Percentiles rank a stretch among this genome's conserved stretches.
phyloP scores from a whole-genome alignment of 2,797 vertebrate species.

The Pachyuromys duprasi region DNA sequence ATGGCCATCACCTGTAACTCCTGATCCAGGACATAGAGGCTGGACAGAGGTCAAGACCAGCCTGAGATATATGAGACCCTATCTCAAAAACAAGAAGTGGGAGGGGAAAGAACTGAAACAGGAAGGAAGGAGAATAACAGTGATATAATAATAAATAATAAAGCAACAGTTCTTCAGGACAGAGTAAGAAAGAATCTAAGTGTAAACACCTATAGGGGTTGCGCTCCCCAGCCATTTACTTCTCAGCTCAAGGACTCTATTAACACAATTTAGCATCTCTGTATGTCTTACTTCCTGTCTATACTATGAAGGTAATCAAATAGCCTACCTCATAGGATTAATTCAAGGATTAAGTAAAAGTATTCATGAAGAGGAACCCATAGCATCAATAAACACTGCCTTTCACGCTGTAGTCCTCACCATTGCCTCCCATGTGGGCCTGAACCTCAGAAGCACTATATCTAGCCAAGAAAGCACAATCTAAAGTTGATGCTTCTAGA shows the following conservation, averaged over 20 bases:
- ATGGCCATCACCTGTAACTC: background rate
- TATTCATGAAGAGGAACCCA: background rate
- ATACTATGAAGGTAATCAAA: background rate
- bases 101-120: background rate
- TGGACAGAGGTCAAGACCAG: background rate
- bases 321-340: background rate
- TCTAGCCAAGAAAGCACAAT: background rate
- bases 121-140: background rate
- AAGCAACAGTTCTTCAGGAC: background rate
- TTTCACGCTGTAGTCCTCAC: background rate
- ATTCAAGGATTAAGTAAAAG: background rate
- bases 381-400: background rate
- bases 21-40: background rate
- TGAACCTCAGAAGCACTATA: background rate
- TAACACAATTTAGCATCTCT: background rate
- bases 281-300: background rate
- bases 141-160: background rate
- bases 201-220: no score
- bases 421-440: background rate
- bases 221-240: background rate
- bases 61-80: background rate
- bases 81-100: background rate
- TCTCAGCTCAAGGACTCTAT: no score
- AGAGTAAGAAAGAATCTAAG: accelerated
- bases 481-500: constrained; percentile 15